Conservation (phyloP, 2,888 invertebrate genomes). For the Diaprepes abbreviatus region DNA sequence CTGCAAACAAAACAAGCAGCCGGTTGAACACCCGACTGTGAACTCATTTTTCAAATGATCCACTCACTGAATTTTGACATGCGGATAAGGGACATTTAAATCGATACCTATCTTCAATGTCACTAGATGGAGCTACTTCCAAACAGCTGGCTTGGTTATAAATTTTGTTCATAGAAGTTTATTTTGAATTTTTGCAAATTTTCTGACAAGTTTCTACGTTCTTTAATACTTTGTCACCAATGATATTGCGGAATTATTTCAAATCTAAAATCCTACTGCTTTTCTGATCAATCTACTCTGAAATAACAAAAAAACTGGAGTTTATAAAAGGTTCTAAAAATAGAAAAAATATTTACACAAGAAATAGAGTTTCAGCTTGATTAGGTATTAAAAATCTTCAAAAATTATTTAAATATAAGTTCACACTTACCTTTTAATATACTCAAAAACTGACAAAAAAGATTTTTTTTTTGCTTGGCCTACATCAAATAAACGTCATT, state of each 20-base stretch:
- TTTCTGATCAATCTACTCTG: too few relatives aligned
- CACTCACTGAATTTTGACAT: conserved; percentile 30
- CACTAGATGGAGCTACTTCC: conserved; percentile 27
- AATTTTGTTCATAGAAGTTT: not conserved
- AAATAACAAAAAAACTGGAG: too few relatives aligned
- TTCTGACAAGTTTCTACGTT: not conserved
- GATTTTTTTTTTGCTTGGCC: not conserved
- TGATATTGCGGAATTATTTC: too few relatives aligned
- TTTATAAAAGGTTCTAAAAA: too few relatives aligned
- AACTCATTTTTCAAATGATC: conserved; percentile 59
- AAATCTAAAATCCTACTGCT: too few relatives aligned
- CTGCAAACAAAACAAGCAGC: conserved; percentile 65
- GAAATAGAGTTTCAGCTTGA: too few relatives aligned
- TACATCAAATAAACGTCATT: not conserved
- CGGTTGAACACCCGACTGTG: conserved; percentile 44
- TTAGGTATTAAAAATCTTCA: too few relatives aligned
- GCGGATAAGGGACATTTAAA: conserved; percentile 38
- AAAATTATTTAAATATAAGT: not conserved
- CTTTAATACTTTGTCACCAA: not conserved
- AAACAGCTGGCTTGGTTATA: conserved; percentile 27
- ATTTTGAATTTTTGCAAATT: not conserved
- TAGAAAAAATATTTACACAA: too few relatives aligned
- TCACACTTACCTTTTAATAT: not conserved
- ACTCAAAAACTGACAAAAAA: not conserved
- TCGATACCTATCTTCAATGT: conserved; percentile 9